phyloP scores from a whole-genome alignment of 2,888 invertebrate genomes.

The Sipha maydis region DNA sequence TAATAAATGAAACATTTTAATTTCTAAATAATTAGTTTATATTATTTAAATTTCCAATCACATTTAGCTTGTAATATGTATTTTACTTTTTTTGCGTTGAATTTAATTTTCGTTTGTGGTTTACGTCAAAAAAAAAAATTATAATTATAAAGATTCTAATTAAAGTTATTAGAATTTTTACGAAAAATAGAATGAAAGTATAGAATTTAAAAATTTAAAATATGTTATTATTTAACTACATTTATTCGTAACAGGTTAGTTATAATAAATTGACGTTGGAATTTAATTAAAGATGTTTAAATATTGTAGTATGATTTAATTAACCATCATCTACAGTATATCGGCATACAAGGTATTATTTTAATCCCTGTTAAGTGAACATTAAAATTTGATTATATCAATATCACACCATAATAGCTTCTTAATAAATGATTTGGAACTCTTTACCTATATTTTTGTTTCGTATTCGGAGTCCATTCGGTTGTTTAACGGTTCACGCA shows the following conservation, averaged over 20 bases:
- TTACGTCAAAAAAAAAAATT: background rate
- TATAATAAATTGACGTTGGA: background rate
- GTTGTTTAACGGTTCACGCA: conserved; percentile 10
- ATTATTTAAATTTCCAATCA: background rate
- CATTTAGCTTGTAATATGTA: background rate
- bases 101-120: background rate
- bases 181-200: too few species aligned
- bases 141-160: background rate
- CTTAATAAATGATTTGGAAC: background rate
- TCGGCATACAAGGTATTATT: background rate
- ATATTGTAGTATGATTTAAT: background rate
- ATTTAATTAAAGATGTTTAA: background rate
- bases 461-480: background rate
- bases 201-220: background rate
- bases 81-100: background rate
- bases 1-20: background rate
- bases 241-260: background rate
- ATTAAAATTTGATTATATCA: background rate
- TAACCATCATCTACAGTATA: background rate
- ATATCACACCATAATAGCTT: background rate
- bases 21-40: background rate
- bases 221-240: background rate
- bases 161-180: too few species aligned
- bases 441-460: background rate
- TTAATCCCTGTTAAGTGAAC: background rate